Conservation (phyloP, 2,113 vertebrate species). For the Psophia crepitans region DNA sequence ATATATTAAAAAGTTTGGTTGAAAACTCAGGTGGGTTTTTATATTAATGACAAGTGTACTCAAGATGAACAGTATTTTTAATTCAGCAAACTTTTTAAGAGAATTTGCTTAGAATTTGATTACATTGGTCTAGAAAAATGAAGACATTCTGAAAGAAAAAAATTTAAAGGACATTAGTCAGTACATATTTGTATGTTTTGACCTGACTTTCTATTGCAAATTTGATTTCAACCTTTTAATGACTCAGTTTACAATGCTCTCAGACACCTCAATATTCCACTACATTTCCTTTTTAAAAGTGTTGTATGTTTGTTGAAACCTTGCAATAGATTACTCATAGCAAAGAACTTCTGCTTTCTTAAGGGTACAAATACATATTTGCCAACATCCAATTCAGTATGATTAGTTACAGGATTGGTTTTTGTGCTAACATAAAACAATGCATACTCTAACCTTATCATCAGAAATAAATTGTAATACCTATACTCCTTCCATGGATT, state of each 20-base stretch:
- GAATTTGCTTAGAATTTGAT: not conserved
- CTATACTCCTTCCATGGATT: not conserved
- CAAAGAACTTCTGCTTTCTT: not conserved
- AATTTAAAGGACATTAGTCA: not conserved
- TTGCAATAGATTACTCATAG: not conserved
- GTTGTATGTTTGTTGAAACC: not conserved
- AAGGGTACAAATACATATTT: not conserved
- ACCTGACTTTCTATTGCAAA: not conserved
- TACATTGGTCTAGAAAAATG: not conserved
- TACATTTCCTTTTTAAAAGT: not conserved
- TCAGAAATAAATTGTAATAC: not conserved
- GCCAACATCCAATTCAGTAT: not conserved
- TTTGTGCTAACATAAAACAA: not conserved
- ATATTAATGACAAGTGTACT: not conserved
- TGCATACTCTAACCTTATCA: not conserved
- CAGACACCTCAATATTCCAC: not conserved
- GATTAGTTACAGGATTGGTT: not conserved
- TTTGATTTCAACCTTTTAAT: not conserved
- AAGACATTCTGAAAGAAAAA: not conserved
- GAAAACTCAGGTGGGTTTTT: not conserved
- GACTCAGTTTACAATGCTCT: not conserved
- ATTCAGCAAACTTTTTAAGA: not conserved
- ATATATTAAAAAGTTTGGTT: not conserved
- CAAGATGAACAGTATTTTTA: not conserved
- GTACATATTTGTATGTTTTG: not conserved